Base-by-base conservation (phyloP, 1,140 invertebrate genomes). In the Trypoxylus dichotomus region DNA sequence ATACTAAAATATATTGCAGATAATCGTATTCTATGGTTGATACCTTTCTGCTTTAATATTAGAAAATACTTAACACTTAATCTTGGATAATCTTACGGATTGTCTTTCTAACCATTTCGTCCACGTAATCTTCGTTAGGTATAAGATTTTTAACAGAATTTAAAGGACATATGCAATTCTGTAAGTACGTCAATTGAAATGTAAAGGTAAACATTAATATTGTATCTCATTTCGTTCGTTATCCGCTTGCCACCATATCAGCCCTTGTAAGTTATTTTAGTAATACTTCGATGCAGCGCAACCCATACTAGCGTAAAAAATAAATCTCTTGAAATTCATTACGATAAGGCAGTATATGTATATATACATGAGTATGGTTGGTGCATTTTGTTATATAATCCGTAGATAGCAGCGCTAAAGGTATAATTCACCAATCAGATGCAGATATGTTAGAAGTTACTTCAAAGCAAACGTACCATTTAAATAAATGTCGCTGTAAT, bases 391-490 rank as follows among this genome's bases (percentile, higher is more conserved):
- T 74, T 74, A 74, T 32, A 74, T 74, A 74, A 74, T 29, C n/a
- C n/a, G 29, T 21, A 74, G 72, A 74, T 74, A 74, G 72, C 72
- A 41, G 72, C 72, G 41, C 73, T 78, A 78, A 78, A 75, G 77
- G 77, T 75, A 78, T 78, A 78, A 78, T 78, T 78, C 73, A 78
- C 72, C 73, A 78, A 78, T 78, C 77, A 78, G 77, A 78, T 78
- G 77, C 77, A 78, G 77, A 78, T 78, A 75, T 68, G 77, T 76
- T 78, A 78, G 19, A 25, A 77, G 76, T 71, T 77, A 77, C 77
- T 78, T 78, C 77, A 76, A 78, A 78, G 77, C 77, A 78, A 78
- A 78, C 37, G 74, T 75, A 68, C 58, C 24, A 78, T 78, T 78
- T 76, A 75, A 78, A 78, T 78, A 78, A 78, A 78, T 76, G 77